These are phyloP conservation scores for Argentina silus DNA, from an alignment of 2,797 vertebrate genomes.

Conservation along the genomic window DNA sequence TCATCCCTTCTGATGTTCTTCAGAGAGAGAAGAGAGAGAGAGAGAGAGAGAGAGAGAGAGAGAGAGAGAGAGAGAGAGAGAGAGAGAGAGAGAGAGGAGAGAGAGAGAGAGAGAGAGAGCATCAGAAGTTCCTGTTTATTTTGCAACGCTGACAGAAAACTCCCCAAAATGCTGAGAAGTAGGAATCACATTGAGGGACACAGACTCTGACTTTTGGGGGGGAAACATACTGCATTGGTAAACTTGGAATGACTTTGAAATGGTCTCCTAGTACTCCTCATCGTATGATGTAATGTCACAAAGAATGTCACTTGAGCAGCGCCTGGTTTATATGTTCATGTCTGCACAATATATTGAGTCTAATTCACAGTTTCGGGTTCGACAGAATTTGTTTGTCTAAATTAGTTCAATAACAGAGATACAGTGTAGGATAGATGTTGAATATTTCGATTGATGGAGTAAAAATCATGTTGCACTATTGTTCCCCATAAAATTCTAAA, in stretches of 20 bases:
- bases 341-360: too few relatives aligned
- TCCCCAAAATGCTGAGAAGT: slow-evolving; percentile 65
- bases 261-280: slow-evolving; percentile 55
- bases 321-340: slow-evolving; percentile 24
- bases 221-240: slow-evolving; percentile 72
- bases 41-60: too few relatives aligned
- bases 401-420: background rate
- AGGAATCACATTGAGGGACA: slow-evolving; percentile 65
- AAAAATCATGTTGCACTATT: too few relatives aligned
- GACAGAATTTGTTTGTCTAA: too few relatives aligned
- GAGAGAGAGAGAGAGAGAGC: slow-evolving; percentile 44
- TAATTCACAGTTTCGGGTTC: too few relatives aligned
- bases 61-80: slow-evolving; percentile 3
- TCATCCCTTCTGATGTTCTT: slow-evolving; percentile 74
- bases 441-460: too few relatives aligned
- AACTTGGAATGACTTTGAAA: slow-evolving; percentile 77
- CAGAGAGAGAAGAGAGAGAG: slow-evolving; percentile 12
- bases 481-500: too few relatives aligned
- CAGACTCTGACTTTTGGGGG: slow-evolving; percentile 68
- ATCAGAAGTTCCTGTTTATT: slow-evolving; percentile 72
- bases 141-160: slow-evolving; percentile 75
- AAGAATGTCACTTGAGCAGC: slow-evolving; percentile 65
- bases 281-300: slow-evolving; percentile 40
- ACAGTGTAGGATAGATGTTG: background rate
- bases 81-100: slow-evolving; percentile 54